Base-by-base conservation (phyloP, 2,888 invertebrate genomes). In the Eupelmus urozonus region DNA sequence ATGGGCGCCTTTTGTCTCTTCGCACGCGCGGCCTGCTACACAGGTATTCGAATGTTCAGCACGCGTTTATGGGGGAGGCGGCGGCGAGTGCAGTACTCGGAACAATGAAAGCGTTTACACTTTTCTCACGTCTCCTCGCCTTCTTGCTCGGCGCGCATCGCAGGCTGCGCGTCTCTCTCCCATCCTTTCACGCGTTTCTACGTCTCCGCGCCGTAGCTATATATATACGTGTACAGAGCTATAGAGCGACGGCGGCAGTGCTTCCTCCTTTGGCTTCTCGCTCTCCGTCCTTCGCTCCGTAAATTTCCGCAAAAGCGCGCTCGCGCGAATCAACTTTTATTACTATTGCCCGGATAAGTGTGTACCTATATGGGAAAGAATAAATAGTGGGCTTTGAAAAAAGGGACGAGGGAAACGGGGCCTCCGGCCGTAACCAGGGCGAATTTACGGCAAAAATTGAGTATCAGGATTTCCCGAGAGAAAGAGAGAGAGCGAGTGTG, bases 31-130 rank as follows among this genome's bases (percentile, higher is more conserved):
- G 18, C 5, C 25, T 11, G n/a, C n/a, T n/a, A n/a, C n/a, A n/a
- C 25, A 20, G 34, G 25, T 20, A 59, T 71, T 70, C 70, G 59
- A 57, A 70, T 70, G 57, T 55, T 57, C 11, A 25, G 51, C 65
- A 65, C 42, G 74, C 57, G 63, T 55, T 55, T 20, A 5, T 16
- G 23, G 20, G 13, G n/a, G 40, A 34, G n/a, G 57, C 16, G 9
- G 9, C 20, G 2, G 27, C 34, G 49, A 66, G 71, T n/a, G 59
- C 29, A 18, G 9, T 25, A 25, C 23, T 13, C 2, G 49, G 63
- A 69, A 73, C 78, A 78, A 78, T 78, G 74, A 73, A 70, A 65
- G 70, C 74, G 69, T 74, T 74, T 74, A 65, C 78, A 78, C 78
- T 70, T 78, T 74, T 78, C 78, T 78, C 78, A 72, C 67, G 73